Conservation (phyloP, 2,797 vertebrate species). For the Tenualosa ilisha region DNA sequence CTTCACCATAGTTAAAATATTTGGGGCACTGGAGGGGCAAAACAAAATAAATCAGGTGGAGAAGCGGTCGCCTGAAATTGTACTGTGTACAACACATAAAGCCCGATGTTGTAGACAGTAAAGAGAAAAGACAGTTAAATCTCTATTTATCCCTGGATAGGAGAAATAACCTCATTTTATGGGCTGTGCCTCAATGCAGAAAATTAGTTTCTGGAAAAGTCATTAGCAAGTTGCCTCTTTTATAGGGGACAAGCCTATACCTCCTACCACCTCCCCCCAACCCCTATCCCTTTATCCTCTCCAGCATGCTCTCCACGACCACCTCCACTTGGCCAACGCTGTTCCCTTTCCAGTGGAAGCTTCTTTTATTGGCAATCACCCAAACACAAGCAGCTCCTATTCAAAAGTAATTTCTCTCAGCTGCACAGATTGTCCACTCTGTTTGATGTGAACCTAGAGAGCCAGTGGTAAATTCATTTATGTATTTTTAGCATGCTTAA, state of each 20-base stretch:
- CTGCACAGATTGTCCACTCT: background rate
- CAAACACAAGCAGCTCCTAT: constrained; percentile 61
- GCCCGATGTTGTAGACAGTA: constrained; percentile 64
- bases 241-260: constrained; percentile 64
- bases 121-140: constrained; percentile 74
- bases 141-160: constrained; percentile 78
- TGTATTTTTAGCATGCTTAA: background rate
- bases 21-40: constrained; percentile 38
- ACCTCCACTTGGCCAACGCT: background rate
- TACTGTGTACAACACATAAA: constrained; percentile 64
- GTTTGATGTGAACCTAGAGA: background rate
- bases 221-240: constrained; percentile 76
- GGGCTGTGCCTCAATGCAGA: constrained; percentile 68
- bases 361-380: constrained; percentile 52
- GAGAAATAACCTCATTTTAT: constrained; percentile 75
- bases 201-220: constrained; percentile 81
- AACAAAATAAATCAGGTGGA: constrained; percentile 52
- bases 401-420: constrained; percentile 65
- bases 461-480: background rate
- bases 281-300: background rate
- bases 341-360: background rate
- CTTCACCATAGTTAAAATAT: constrained; percentile 40
- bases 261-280: background rate
- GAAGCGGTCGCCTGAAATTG: constrained; percentile 53
- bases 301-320: background rate